phyloP scores from a whole-genome alignment of 2,797 vertebrate species.

The Chiroxiphia lanceolata region DNA sequence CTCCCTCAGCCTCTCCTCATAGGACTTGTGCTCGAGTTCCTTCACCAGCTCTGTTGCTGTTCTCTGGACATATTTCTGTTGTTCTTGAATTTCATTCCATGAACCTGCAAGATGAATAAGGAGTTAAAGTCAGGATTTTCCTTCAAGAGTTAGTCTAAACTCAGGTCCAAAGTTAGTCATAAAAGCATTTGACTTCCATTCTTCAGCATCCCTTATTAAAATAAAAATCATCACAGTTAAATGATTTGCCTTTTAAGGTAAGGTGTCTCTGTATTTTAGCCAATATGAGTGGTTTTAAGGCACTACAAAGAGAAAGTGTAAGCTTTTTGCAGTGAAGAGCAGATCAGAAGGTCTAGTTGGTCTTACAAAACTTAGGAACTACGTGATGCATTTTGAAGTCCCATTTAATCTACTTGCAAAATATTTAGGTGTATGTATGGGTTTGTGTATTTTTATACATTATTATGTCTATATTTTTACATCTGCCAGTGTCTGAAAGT shows the following conservation, averaged over 20 bases:
- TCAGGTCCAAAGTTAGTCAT: background rate
- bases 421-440: accelerated
- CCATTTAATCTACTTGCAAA: background rate
- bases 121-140: background rate
- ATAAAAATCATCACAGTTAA: background rate
- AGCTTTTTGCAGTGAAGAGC: background rate
- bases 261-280: background rate
- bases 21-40: no score
- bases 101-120: background rate
- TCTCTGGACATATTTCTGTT: background rate
- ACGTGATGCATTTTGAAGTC: background rate
- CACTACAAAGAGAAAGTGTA: background rate
- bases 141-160: background rate
- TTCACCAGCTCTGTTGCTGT: no score
- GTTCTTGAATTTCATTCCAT: background rate
- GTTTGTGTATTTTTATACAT: background rate
- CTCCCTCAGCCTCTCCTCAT: no score
- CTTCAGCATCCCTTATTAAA: background rate
- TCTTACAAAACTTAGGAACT: background rate
- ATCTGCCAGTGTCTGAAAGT: background rate
- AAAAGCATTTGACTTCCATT: background rate
- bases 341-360: background rate
- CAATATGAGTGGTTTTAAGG: background rate
- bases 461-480: background rate
- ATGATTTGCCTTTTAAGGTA: background rate